phyloP scores from a whole-genome alignment of 2,888 invertebrate species.

The Andrena bucephala region DNA sequence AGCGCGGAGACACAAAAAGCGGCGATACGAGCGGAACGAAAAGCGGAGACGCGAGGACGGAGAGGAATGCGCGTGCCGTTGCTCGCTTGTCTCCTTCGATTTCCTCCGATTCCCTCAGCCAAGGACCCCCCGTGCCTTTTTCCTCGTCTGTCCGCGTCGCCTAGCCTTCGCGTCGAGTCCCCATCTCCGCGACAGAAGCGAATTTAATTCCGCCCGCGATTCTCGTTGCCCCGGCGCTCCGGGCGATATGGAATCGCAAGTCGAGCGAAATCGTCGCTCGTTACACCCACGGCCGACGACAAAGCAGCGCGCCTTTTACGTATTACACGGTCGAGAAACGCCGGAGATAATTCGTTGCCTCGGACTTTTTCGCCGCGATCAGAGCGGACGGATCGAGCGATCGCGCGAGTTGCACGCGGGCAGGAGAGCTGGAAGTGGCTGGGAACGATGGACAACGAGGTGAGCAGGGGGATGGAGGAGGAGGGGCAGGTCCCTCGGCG shows the following conservation, averaged over 20 bases:
- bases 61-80: constrained; percentile 30
- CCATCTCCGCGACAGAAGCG: constrained; percentile 24
- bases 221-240: constrained; percentile 8
- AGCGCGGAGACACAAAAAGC: constrained; percentile 74
- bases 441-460: no score
- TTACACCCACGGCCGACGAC: constrained; percentile 60
- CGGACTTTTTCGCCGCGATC: background rate
- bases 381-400: background rate
- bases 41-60: constrained; percentile 64
- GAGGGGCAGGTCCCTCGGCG: background rate
- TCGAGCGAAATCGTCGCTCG: constrained; percentile 19
- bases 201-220: constrained; percentile 38
- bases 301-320: constrained; percentile 64
- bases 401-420: no score
- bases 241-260: constrained; percentile 26
- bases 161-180: constrained; percentile 54
- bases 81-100: constrained; percentile 29
- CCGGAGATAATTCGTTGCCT: constrained; percentile 8
- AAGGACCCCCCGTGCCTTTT: background rate
- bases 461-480: no score
- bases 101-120: constrained; percentile 21
- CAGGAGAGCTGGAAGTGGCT: no score
- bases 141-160: constrained; percentile 23
- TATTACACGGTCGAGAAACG: constrained; percentile 16
- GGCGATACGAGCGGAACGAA: constrained; percentile 61